Base-by-base conservation (phyloP, 2,888 invertebrate species). In the Cecidostiba fungosa region DNA sequence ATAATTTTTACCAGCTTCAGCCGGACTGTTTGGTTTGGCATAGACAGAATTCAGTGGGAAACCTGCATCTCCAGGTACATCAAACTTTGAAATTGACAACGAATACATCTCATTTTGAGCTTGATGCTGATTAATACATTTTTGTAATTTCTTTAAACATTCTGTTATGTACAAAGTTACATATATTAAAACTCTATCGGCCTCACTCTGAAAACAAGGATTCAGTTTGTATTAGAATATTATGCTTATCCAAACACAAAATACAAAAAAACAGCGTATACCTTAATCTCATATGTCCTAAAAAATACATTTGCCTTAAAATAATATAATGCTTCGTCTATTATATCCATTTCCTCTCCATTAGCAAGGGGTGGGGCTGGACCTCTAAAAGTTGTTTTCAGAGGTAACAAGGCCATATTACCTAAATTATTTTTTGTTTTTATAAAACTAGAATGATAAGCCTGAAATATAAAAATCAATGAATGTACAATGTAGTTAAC, bases 231-330 rank as follows among this genome's bases (percentile, higher is more conserved):
- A 50, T 50, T 50, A 76, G 66, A 54, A 84, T 19, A 69, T 29
- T 74, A 8, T 36, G n/a, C 3, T 36, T 39, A 39, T 72, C 12
- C 72, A 80, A 73, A 84, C 82, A 39, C 6, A 80, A 70, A 29
- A 39, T 0, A 62, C n/a, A 39, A 78, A 69, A 74, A 47, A n/a
- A 73, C 12, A 29, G 23, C 2, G 43, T 10, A 43, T 94, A 98
- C 98, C 96, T 99, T 99, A 86, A 99, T 98, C 95, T 99, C 99
- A 94, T 99, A 99, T 54, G 98, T 99, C 89, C 99, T 96, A 93
- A 99, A 99, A 94, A 99, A 99, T 0, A 99, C 99, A 94, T 99
- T 99, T 0, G 99, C 99, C 94, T 99, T 99, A 94, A 99, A 99
- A 94, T 96, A 99, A 92, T 97, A 97, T 54, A 99, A 95, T 80